Evolutionary conservation across 2,113 vertebrate species (phyloP), one percentile per base, ranked within the genome.

Genomic region (Rhineura floridana): DNA sequence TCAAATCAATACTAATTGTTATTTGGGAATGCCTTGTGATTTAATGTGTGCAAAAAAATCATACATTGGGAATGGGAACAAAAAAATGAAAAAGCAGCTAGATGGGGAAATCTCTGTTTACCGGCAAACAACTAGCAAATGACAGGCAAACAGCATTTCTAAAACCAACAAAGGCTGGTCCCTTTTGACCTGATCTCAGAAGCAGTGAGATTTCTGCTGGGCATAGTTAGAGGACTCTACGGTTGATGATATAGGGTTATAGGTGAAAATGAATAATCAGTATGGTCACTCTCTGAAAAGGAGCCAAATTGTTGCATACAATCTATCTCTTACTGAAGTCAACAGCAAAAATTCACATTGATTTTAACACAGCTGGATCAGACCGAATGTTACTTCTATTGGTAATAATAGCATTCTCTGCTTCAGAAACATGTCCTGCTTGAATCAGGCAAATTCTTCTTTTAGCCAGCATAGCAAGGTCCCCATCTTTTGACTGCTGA

Each of bases 1-100:
- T 92, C 86, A 96, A 96, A 93, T 93, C 96, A 95, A 95, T 94
- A 59, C 3, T 88, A 82, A 94, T 93, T 93, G 83, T 85, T 89
- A 83, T 90, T 94, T 95, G 62, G 88, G 91, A 86, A 81, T 85
- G 90, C 87, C 52, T 87, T 85, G 65, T 75, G 13, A 4, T 33
- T 88, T 89, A 39, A 86, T 88, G 12, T 25, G 69, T 0, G 6
- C 78, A 59, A 13, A 59, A 84, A 81, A 88, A 25, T 5, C 50
- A 15, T 69, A 42, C 85, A 50, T 69, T 90, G 70, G 39, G 42
- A 48, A 88, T 44, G 42, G 86, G 90, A 72, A 17, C 4, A 19
- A 86, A 89, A 88, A 39, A 65, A n/a, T n/a, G n/a, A n/a, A 55
- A 25, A 75, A 42, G 55, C 44, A 65, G 25, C 69, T 83, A 82